These are phyloP conservation scores for Typhlichthys subterraneus DNA, from an alignment of 2,797 vertebrate genomes.

Conservation along the genomic window DNA sequence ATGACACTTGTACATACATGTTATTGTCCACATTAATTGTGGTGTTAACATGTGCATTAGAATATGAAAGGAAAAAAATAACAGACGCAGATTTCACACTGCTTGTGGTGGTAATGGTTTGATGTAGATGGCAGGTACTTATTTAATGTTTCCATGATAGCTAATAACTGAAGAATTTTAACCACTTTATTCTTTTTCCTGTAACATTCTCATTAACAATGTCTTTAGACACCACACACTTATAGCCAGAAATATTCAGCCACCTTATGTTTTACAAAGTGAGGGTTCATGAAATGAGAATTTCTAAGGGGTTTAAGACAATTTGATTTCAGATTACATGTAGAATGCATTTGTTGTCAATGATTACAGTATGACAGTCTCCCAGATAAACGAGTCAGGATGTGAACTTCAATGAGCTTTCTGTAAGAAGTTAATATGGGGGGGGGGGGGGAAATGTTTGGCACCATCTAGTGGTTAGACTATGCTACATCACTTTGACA, in stretches of 20 bases:
- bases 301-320: background rate
- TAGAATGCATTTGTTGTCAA: slow-evolving; percentile 10
- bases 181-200: slow-evolving; percentile 40
- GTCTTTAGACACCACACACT: slow-evolving; percentile 40
- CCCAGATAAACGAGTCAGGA: background rate
- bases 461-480: slow-evolving; percentile 60
- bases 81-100: slow-evolving; percentile 2
- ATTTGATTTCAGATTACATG: slow-evolving; percentile 8
- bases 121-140: slow-evolving; percentile 43
- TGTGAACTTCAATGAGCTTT: slow-evolving; percentile 2
- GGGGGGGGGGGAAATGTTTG: background rate
- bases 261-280: background rate
- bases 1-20: slow-evolving; percentile 17
- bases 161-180: slow-evolving; percentile 50
- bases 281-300: slow-evolving; percentile 19
- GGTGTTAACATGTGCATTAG: background rate
- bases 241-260: slow-evolving; percentile 28
- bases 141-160: slow-evolving; percentile 59
- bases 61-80: slow-evolving; percentile 3
- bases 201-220: slow-evolving; percentile 45
- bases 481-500: slow-evolving; percentile 35
- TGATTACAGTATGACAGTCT: background rate
- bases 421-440: slow-evolving; percentile 6
- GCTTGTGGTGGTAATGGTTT: slow-evolving; percentile 18
- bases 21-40: slow-evolving; percentile 31